A percentile compares a stretch with the other conserved stretches of the same genome.
Conservation (phyloP, 2,888 invertebrate species). For the Idaea dimidiata region DNA sequence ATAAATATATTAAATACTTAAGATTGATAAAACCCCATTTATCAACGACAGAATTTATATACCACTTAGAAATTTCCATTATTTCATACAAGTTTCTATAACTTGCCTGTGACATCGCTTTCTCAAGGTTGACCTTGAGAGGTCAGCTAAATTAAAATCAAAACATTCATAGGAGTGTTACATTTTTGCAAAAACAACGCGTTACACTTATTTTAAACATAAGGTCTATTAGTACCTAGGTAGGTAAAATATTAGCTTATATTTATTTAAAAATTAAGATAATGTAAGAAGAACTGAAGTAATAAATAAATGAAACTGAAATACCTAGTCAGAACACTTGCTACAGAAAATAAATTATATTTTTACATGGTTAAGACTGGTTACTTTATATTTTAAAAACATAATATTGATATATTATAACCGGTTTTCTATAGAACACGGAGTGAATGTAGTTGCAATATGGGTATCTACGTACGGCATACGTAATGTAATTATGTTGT, state of each 20-base stretch:
- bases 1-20: no score
- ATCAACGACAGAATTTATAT: no score
- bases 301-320: no score
- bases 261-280: not conserved
- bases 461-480: not conserved
- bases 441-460: not conserved
- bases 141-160: slow-evolving; percentile 41
- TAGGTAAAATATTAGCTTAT: not conserved
- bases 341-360: not conserved
- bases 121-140: slow-evolving; percentile 61
- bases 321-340: not conserved
- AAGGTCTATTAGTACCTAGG: no score
- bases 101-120: not conserved
- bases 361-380: not conserved
- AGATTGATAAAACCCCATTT: no score
- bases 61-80: not conserved
- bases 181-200: no score
- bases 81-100: not conserved
- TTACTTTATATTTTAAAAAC: not conserved
- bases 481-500: not conserved
- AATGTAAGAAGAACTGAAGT: no score
- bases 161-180: not conserved
- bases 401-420: not conserved
- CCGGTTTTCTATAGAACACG: not conserved
- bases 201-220: no score